phyloP scores from a whole-genome alignment of 1,140 invertebrate species.

The Dendroctonus ponderosae region DNA sequence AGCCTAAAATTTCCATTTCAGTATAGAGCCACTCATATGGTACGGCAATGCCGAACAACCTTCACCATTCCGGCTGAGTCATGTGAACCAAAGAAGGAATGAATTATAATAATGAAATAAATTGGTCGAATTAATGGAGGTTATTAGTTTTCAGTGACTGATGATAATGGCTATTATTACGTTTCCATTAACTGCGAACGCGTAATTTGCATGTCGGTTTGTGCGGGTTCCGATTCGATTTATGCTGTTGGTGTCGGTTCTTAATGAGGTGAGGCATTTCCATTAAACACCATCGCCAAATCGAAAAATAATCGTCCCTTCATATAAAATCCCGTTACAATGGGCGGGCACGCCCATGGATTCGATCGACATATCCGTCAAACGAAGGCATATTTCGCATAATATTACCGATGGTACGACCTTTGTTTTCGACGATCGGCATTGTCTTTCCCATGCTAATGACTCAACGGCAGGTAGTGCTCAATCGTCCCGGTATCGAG shows the following conservation, averaged over 20 bases:
- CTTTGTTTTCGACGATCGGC: constrained; percentile 16
- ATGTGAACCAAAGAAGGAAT: constrained; percentile 41
- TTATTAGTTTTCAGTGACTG: constrained; percentile 49
- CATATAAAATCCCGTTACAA: neutral
- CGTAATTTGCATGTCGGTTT: constrained; percentile 40
- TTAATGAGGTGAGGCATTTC: too few species aligned
- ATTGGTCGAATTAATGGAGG: constrained; percentile 48
- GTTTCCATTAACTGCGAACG: constrained; percentile 35
- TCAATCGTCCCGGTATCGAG: constrained; percentile 1
- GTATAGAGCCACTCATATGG: constrained; percentile 2
- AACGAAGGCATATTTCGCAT: constrained; percentile 21
- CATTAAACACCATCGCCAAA: too few species aligned
- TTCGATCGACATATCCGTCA: constrained; percentile 19
- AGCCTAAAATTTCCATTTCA: neutral
- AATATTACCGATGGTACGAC: constrained; percentile 14
- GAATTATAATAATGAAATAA: constrained; percentile 52
- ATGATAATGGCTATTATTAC: constrained; percentile 49
- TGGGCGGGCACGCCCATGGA: constrained; percentile 11
- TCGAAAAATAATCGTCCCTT: too few species aligned
- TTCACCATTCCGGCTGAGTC: constrained; percentile 42
- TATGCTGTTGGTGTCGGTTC: too few species aligned
- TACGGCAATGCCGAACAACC: constrained; percentile 22
- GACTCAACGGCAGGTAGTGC: constrained; percentile 18
- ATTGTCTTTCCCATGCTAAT: constrained; percentile 21
- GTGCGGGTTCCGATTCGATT: neutral